Evolutionary conservation across 2,113 vertebrate genomes (phyloP).

Genomic region (Seriola quinqueradiata): DNA sequence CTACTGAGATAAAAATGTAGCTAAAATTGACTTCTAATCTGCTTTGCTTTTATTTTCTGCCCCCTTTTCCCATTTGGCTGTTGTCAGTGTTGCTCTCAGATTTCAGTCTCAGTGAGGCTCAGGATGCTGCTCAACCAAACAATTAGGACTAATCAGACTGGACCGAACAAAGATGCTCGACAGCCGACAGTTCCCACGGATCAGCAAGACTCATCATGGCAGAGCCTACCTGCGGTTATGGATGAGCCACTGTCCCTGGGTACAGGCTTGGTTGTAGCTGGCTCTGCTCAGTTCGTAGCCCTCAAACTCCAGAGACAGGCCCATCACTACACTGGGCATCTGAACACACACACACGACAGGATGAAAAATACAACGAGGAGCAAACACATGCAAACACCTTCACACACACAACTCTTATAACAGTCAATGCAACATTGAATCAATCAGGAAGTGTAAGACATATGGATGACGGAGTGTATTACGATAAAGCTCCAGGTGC

Average conservation of each 20-base stretch:
- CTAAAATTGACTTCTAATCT: neutral
- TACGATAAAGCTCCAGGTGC: conserved; percentile 93
- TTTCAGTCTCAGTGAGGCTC: neutral
- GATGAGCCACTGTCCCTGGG: conserved; percentile 93
- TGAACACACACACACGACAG: conserved; percentile 63
- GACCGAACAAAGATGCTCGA: neutral
- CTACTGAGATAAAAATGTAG: too few relatives aligned
- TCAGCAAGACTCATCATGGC: neutral
- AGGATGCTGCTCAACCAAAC: too few relatives aligned
- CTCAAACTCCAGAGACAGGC: conserved; percentile 91
- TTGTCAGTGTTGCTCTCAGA: neutral
- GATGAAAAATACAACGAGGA: neutral
- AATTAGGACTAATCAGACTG: neutral
- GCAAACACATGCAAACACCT: neutral
- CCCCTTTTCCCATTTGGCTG: neutral
- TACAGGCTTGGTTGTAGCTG: conserved; percentile 86
- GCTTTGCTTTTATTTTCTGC: neutral
- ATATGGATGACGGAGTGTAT: conserved; percentile 40
- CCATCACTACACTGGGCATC: conserved; percentile 88
- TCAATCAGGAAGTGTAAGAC: neutral
- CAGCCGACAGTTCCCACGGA: neutral
- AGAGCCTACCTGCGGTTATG: conserved; percentile 89
- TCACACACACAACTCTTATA: neutral
- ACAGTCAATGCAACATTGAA: neutral
- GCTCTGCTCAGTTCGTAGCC: conserved; percentile 90